These are phyloP conservation scores for Sorex maritimensis DNA, from an alignment of 2,797 vertebrate genomes.

Conservation along the genomic window DNA sequence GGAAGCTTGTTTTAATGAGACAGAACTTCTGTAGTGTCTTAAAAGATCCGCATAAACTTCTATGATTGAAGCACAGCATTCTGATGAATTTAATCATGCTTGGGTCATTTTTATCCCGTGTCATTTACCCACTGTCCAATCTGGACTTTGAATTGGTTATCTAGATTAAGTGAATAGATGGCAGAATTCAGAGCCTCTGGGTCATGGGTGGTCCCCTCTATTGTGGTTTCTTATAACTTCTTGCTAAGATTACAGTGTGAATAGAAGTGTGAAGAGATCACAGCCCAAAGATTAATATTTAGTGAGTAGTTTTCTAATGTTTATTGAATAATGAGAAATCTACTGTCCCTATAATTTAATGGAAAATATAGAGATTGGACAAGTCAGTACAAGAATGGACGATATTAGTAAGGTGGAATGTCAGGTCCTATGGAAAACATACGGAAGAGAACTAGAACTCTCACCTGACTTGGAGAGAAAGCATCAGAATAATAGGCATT, in stretches of 20 bases:
- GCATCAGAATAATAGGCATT: neutral
- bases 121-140: neutral
- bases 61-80: neutral
- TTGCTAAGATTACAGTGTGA: neutral
- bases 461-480: neutral
- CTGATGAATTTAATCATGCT: neutral
- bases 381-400: neutral
- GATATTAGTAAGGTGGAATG: neutral
- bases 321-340: conserved; percentile 4
- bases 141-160: neutral
- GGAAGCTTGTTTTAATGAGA: neutral
- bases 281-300: conserved; percentile 23
- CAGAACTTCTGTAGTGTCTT: neutral
- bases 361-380: neutral
- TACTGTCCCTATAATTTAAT: neutral
- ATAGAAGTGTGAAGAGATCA: neutral
- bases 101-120: neutral
- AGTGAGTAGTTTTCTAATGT: neutral
- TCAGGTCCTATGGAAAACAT: neutral
- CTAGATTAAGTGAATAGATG: neutral
- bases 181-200: conserved; percentile 6
- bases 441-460: neutral
- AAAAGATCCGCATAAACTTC: neutral
- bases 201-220: neutral
- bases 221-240: neutral